Percentiles rank a stretch among this genome's conserved stretches.
These are phyloP conservation scores for Heteropelma amictum DNA, from an alignment of 2,888 invertebrate genomes.

Conservation along the genomic window DNA sequence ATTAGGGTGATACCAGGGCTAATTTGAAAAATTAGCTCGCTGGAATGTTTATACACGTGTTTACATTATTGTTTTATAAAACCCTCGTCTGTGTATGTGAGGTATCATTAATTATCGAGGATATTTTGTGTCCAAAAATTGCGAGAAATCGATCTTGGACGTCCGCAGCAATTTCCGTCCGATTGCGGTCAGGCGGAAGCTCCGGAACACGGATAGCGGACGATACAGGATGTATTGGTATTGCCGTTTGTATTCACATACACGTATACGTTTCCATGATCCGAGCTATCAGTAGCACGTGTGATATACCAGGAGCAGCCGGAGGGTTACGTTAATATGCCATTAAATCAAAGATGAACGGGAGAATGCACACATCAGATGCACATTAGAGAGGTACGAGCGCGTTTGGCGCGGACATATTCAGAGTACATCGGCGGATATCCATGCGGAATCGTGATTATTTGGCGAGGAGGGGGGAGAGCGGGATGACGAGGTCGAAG, in stretches of 20 bases:
- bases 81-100: too few relatives aligned
- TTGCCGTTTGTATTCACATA: neutral
- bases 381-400: conserved; percentile 61
- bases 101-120: too few relatives aligned
- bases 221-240: conserved; percentile 14
- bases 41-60: too few relatives aligned
- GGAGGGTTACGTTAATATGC: conserved; percentile 68
- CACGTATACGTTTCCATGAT: conserved; percentile 13
- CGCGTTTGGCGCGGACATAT: conserved; percentile 52
- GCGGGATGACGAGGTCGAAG: neutral
- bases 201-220: conserved; percentile 35
- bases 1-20: conserved; percentile 17
- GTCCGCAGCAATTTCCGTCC: conserved; percentile 28
- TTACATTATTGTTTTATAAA: too few relatives aligned
- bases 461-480: conserved; percentile 18
- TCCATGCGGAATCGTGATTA: conserved; percentile 19
- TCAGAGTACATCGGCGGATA: conserved; percentile 34
- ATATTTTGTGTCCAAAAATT: too few relatives aligned
- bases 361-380: conserved; percentile 69
- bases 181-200: conserved; percentile 24
- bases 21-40: too few relatives aligned
- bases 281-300: conserved; percentile 54
- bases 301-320: conserved; percentile 61
- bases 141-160: conserved; percentile 20
- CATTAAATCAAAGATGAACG: conserved; percentile 72